Evolutionary conservation across 2,797 vertebrate species (phyloP).

Genomic region (Myiotriccus ornatus): DNA sequence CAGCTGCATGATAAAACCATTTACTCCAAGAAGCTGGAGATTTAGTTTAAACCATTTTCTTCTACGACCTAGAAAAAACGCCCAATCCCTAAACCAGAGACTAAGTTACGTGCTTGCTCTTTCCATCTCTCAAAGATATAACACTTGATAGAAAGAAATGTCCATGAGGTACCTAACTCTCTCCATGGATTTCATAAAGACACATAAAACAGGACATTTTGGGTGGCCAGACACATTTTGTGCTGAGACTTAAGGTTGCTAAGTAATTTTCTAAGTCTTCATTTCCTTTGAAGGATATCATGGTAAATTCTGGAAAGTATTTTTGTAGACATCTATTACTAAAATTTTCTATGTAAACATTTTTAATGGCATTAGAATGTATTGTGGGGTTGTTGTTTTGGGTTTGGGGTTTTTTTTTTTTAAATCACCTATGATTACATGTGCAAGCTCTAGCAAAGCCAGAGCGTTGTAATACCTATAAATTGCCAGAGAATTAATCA

Average conservation of each 20-base stretch:
- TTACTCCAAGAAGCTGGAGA: background rate
- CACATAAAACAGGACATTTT: background rate
- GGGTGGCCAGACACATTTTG: background rate
- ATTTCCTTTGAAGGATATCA: background rate
- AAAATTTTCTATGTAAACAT: background rate
- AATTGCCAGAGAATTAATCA: background rate
- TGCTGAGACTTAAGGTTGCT: background rate
- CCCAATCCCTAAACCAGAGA: background rate
- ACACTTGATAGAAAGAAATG: background rate
- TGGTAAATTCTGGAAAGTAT: background rate
- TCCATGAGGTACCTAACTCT: background rate
- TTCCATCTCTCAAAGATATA: background rate
- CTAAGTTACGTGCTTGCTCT: background rate
- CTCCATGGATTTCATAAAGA: too few relatives aligned
- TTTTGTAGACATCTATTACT: background rate
- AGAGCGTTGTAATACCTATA: background rate
- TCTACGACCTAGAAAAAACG: background rate
- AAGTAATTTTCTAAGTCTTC: background rate
- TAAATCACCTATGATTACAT: background rate
- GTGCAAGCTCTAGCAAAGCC: background rate
- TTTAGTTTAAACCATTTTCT: background rate
- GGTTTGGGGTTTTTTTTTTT: rapidly evolving
- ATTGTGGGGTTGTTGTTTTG: background rate
- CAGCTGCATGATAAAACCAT: background rate
- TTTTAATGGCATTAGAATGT: background rate